Percentiles rank a stretch among this genome's conserved stretches.
phyloP scores from a whole-genome alignment of 2,797 vertebrate species.

The Rhinophrynus dorsalis region DNA sequence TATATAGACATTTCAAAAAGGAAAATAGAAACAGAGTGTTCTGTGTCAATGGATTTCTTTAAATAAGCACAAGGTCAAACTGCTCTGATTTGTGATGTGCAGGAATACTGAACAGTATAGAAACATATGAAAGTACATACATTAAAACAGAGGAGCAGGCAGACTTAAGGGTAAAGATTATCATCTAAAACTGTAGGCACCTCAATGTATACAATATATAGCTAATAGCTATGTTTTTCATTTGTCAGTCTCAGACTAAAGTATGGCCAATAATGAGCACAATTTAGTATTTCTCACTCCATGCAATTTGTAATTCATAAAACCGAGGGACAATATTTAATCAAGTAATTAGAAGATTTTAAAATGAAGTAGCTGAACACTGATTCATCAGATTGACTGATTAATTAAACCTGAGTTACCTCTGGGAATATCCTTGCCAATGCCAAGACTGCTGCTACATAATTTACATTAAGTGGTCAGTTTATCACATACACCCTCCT shows the following conservation, averaged over 20 bases:
- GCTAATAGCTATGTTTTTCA: no score
- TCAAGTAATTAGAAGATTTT: slow-evolving; percentile 25
- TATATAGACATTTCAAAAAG: neutral
- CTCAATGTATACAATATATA: no score
- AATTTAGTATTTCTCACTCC: no score
- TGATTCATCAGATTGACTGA: slow-evolving; percentile 33
- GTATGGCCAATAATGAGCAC: no score
- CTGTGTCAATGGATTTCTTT: neutral
- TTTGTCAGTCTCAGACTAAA: no score
- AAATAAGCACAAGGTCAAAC: neutral
- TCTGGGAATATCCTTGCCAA: slow-evolving; percentile 22
- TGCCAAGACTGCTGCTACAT: slow-evolving; percentile 20
- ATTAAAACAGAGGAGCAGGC: no score
- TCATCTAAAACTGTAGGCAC: no score
- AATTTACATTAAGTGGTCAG: no score
- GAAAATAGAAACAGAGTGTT: neutral
- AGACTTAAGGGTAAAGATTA: no score
- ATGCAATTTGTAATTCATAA: neutral
- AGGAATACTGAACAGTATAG: neutral
- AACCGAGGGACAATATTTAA: neutral
- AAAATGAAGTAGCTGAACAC: slow-evolving; percentile 2
- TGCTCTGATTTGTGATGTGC: neutral
- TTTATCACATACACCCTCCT: no score
- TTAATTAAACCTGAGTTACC: slow-evolving; percentile 35
- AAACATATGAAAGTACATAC: no score